Conservation (phyloP, 2,888 invertebrate genomes). For the Eilema sororculum region DNA sequence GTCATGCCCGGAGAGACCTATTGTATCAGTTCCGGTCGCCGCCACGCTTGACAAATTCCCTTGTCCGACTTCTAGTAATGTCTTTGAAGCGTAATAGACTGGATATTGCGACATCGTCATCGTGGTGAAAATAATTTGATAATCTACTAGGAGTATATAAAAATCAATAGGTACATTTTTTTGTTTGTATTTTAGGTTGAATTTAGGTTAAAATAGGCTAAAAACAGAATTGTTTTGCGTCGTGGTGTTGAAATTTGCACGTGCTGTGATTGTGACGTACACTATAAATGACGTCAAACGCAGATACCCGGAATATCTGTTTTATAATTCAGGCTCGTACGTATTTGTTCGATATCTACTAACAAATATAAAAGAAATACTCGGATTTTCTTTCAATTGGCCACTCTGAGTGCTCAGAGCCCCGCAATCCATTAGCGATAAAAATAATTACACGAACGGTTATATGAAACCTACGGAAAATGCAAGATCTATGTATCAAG, state of each 20-base stretch:
- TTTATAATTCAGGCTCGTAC: background rate
- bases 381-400: background rate
- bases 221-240: background rate
- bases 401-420: background rate
- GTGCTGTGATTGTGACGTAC: conserved; percentile 2
- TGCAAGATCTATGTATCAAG: too few species aligned
- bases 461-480: background rate
- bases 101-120: background rate
- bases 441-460: background rate
- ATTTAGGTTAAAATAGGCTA: background rate
- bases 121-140: background rate
- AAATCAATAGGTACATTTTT: too few species aligned
- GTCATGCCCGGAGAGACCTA: conserved; percentile 33
- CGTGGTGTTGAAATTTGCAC: background rate
- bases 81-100: conserved; percentile 3
- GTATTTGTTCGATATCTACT: background rate
- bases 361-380: background rate
- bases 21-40: conserved; percentile 44
- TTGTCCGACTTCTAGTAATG: conserved; percentile 19
- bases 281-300: conserved; percentile 34
- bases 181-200: too few species aligned
- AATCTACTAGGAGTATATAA: background rate
- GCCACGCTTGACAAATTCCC: conserved; percentile 46
- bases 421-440: background rate
- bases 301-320: conserved; percentile 11